Base-by-base conservation (phyloP, 1,140 invertebrate genomes). In the Lepidurus packardi region DNA sequence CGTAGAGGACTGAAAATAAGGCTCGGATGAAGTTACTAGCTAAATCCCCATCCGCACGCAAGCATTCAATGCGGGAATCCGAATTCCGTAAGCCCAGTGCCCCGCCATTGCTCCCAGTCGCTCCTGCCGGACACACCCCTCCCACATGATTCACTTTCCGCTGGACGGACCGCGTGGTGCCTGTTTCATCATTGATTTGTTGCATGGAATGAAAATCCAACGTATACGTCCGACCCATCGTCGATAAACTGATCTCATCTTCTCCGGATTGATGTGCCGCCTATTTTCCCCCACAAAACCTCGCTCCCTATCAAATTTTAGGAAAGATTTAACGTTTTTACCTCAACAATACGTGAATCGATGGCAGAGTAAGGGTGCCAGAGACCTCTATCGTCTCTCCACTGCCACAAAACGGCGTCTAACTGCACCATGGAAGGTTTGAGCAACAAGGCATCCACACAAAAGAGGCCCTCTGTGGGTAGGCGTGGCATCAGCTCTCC, bases 111-210 rank as follows among this genome's bases (percentile, higher is more conserved):
- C 16, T 42, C 13, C 8, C 21, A 13, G 73, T 44, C 7, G 75
- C 65, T 42, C 47, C 43, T 41, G 43, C 8, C 6, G 34, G n/a
- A 21, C 77, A 74, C 4, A 73, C 73, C 13, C 77, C 79, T n/a
- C 79, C 73, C 21, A 25, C 25, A 16, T 73, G 45, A 42, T 82
- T 82, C 3, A 89, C 85, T 82, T 88, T 86, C 45, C 96, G 90
- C 84, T 96, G 95, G 82, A 98, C 94, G 77, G 93, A 91, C 74
- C 96, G 87, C 11, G 95, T 92, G 74, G 95, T 97, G 78, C 96
- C 96, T 7, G 95, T 95, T 85, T 98, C 96, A 86, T 98, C 96
- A 85, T 98, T 98, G 80, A 98, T 96, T 89, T 98, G 96, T 85
- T 98, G 96, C 94, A 98, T 96, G 81, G 94, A 92, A 85, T 95